Evolutionary conservation across 1,140 invertebrate species (phyloP).

Genomic region (Ceratina australensis): DNA sequence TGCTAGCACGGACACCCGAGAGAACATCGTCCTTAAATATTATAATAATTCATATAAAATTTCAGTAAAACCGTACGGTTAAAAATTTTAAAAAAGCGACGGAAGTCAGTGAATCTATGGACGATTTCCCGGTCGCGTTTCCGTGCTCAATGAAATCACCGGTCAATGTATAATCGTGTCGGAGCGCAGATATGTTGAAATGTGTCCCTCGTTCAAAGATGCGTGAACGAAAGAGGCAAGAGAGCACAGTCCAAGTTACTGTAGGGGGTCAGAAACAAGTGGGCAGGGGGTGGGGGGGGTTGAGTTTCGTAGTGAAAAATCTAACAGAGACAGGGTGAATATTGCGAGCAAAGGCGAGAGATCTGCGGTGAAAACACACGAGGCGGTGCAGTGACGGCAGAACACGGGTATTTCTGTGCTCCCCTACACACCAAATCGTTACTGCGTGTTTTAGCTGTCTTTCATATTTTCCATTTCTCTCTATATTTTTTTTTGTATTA

Average conservation of each 20-base stretch:
- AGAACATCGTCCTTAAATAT: not conserved
- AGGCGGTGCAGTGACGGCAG: conserved; percentile 70
- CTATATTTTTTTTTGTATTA: conserved; percentile 19
- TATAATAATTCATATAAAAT: not conserved
- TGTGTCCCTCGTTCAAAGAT: conserved; percentile 51
- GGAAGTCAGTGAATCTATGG: not conserved
- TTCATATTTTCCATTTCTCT: conserved; percentile 26
- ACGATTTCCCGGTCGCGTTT: conserved; percentile 6
- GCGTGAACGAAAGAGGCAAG: conserved; percentile 59
- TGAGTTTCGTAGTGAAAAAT: conserved; percentile 20
- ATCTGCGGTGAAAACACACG: conserved; percentile 68
- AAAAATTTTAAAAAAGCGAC: not conserved
- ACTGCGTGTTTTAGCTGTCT: conserved; percentile 60
- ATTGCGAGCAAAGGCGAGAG: conserved; percentile 66
- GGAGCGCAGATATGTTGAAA: conserved; percentile 26
- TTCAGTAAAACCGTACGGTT: not conserved
- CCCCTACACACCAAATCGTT: conserved; percentile 68
- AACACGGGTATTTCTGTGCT: conserved; percentile 68
- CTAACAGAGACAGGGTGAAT: conserved; percentile 54
- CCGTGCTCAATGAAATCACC: conserved; percentile 2
- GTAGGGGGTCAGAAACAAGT: not conserved
- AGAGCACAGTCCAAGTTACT: conserved; percentile 55
- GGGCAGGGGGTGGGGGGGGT: not conserved
- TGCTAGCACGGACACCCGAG: conserved; percentile 24
- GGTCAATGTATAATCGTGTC: conserved; percentile 45